Evolutionary conservation across 2,113 vertebrate genomes (phyloP).

Genomic region (Lampris incognitus): DNA sequence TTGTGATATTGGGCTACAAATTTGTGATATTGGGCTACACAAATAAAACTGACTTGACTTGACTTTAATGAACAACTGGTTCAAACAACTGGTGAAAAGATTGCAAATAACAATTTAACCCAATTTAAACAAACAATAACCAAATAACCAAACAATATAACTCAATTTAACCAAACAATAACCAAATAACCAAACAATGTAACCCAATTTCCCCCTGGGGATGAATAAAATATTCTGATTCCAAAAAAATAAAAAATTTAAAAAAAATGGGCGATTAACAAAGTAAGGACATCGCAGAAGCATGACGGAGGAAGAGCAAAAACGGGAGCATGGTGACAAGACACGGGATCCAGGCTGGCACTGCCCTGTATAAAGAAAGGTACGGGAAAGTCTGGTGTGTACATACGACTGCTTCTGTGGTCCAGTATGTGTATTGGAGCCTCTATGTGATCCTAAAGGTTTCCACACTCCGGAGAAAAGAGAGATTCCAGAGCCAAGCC

Average conservation of each 20-base stretch:
- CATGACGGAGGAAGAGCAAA: neutral
- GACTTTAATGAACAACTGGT: too few species aligned
- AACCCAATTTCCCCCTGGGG: too few species aligned
- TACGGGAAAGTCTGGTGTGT: slow-evolving; percentile 13
- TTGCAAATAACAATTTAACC: too few species aligned
- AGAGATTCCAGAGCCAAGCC: slow-evolving; percentile 82
- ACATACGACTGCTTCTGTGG: slow-evolving; percentile 37
- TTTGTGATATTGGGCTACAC: too few species aligned
- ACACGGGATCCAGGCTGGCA: slow-evolving; percentile 11
- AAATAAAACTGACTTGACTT: too few species aligned
- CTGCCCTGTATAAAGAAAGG: slow-evolving; percentile 7
- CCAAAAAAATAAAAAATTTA: too few species aligned
- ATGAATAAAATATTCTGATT: neutral
- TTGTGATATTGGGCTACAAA: too few species aligned
- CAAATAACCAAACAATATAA: too few species aligned
- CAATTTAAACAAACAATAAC: too few species aligned
- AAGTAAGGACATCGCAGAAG: neutral
- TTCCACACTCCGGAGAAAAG: slow-evolving; percentile 75
- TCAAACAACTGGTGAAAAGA: neutral
- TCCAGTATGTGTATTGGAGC: slow-evolving; percentile 31
- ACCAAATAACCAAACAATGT: too few species aligned
- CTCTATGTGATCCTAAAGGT: slow-evolving; percentile 48
- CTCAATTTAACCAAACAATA: too few species aligned
- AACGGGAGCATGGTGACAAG: slow-evolving; percentile 37
- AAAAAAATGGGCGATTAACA: neutral